phyloP scores from a whole-genome alignment of 2,888 invertebrate species.

The Eubasilissa splendida region DNA sequence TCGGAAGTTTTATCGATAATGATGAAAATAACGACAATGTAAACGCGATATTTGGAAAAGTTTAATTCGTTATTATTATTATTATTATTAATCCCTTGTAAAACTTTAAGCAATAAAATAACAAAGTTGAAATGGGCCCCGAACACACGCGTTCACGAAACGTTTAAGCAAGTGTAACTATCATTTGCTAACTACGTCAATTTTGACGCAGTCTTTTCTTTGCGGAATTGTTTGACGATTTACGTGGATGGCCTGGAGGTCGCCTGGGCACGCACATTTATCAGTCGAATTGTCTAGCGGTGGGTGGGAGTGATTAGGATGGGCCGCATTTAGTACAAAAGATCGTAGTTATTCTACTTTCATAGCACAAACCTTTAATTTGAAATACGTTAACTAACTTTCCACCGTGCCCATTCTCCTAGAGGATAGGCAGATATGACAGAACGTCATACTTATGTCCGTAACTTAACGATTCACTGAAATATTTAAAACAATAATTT shows the following conservation, averaged over 20 bases:
- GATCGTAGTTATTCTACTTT: too few species aligned
- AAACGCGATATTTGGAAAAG: slow-evolving; percentile 25
- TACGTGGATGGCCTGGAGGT: background rate
- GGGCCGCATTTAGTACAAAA: too few species aligned
- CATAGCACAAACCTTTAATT: too few species aligned
- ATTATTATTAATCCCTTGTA: background rate
- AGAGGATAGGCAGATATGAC: too few species aligned
- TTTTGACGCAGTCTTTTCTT: too few species aligned
- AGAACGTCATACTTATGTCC: too few species aligned
- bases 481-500: too few species aligned
- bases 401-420: too few species aligned
- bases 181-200: too few species aligned
- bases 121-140: background rate
- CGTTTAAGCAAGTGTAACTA: background rate
- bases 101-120: slow-evolving; percentile 21
- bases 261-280: background rate
- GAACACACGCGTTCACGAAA: background rate
- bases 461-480: too few species aligned
- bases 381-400: too few species aligned
- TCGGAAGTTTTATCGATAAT: background rate
- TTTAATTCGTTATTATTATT: slow-evolving; percentile 9
- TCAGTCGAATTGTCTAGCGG: background rate
- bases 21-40: slow-evolving; percentile 7
- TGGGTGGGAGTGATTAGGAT: background rate
- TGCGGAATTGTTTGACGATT: background rate